phyloP scores from a whole-genome alignment of 2,888 invertebrate species.

The Lepidochitona cinerea region DNA sequence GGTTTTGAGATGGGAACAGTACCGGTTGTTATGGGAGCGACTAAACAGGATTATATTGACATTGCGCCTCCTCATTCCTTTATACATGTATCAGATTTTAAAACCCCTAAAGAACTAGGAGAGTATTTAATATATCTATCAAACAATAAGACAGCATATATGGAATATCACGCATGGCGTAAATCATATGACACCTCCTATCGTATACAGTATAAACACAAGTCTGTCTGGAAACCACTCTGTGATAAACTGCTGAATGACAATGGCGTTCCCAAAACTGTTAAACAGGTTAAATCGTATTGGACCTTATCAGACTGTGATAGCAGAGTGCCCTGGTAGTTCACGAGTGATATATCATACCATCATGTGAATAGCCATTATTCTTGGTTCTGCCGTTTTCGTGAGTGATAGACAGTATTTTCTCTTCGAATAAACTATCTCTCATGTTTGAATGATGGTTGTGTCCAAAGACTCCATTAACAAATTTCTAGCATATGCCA shows the following conservation, averaged over 20 bases:
- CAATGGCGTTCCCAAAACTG: background rate
- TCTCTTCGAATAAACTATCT: too few species aligned
- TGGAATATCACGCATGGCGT: slow-evolving; percentile 1
- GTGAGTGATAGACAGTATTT: too few species aligned
- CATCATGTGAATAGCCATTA: too few species aligned
- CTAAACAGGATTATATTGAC: background rate
- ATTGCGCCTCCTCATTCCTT: background rate
- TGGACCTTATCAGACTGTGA: too few species aligned
- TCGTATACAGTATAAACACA: background rate
- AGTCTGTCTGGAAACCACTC: background rate
- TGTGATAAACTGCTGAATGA: background rate
- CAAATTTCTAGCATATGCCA: too few species aligned
- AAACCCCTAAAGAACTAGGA: background rate
- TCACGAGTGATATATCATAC: too few species aligned
- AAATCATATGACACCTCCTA: background rate
- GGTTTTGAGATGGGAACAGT: background rate
- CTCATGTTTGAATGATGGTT: too few species aligned
- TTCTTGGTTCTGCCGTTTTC: too few species aligned
- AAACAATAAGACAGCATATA: slow-evolving; percentile 2
- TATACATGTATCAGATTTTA: background rate
- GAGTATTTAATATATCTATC: background rate
- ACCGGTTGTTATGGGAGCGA: slow-evolving; percentile 2
- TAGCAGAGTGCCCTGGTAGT: too few species aligned
- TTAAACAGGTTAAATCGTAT: too few species aligned
- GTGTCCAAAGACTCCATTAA: too few species aligned